Evolutionary conservation across 2,888 invertebrate species (phyloP).

Genomic region (Andricus curvator): DNA sequence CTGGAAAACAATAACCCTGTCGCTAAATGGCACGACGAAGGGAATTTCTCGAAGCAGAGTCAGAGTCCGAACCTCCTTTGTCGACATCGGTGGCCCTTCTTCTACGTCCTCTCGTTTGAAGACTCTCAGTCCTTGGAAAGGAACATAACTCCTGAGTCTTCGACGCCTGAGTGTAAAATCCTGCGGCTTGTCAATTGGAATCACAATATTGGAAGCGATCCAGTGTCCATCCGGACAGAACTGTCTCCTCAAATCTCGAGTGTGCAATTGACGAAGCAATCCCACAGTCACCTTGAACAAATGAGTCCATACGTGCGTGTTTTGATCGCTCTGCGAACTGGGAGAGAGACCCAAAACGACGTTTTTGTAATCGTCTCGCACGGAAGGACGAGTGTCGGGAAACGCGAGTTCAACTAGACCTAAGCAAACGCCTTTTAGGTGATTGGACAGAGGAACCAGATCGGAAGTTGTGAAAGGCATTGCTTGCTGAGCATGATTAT

Average conservation of each 20-base stretch:
- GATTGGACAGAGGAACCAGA: slow-evolving; percentile 85
- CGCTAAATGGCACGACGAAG: slow-evolving; percentile 95
- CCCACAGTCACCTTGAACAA: slow-evolving; percentile 89
- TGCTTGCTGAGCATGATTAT: slow-evolving; percentile 67
- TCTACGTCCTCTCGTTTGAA: slow-evolving; percentile 83
- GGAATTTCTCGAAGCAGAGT: slow-evolving; percentile 95
- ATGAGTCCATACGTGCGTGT: slow-evolving; percentile 87
- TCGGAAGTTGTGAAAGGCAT: slow-evolving; percentile 88
- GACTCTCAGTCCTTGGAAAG: slow-evolving; percentile 81
- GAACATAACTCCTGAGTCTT: slow-evolving; percentile 77
- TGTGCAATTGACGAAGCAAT: slow-evolving; percentile 90
- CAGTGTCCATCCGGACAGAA: slow-evolving; percentile 88
- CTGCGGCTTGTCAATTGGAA: slow-evolving; percentile 80
- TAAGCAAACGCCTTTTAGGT: slow-evolving; percentile 88
- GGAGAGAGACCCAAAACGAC: slow-evolving; percentile 73
- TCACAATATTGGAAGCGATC: slow-evolving; percentile 80
- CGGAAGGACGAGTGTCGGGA: slow-evolving; percentile 86
- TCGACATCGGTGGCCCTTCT: slow-evolving; percentile 91
- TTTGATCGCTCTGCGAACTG: slow-evolving; percentile 66
- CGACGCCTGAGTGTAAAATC: slow-evolving; percentile 80
- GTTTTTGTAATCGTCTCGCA: slow-evolving; percentile 83
- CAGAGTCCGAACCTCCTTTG: slow-evolving; percentile 91
- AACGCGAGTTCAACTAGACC: slow-evolving; percentile 93
- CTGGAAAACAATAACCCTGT: slow-evolving; percentile 91
- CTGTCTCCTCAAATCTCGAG: slow-evolving; percentile 89